Evolutionary conservation across 2,888 invertebrate genomes (phyloP).

Genomic region (Desoria tigrina): DNA sequence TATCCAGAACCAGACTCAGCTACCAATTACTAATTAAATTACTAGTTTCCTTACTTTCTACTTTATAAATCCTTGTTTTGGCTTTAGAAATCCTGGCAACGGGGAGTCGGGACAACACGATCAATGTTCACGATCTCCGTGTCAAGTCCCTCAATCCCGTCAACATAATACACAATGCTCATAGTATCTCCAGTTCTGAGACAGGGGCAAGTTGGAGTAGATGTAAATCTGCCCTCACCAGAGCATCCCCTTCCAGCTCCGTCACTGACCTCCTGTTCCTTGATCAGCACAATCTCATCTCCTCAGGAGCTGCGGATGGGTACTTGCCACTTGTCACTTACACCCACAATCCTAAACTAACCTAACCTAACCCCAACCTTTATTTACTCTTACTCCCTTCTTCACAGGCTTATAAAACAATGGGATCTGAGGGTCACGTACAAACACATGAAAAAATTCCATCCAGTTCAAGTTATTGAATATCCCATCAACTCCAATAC

Average conservation of each 20-base stretch:
- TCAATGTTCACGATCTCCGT: conserved; percentile 9
- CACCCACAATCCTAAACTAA: no score
- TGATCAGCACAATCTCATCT: conserved; percentile 9
- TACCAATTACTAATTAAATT: no score
- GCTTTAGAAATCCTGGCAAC: conserved; percentile 15
- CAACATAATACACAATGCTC: conserved; percentile 5
- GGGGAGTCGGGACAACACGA: conserved; percentile 6
- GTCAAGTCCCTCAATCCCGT: conserved; percentile 9
- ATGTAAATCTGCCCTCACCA: not conserved
- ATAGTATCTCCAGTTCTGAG: not conserved
- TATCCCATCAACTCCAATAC: not conserved
- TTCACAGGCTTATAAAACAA: conserved; percentile 14
- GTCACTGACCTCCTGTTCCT: conserved; percentile 15
- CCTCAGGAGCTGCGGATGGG: conserved; percentile 17
- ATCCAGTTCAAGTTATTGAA: conserved; percentile 12
- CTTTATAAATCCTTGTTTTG: not conserved
- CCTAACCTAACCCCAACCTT: no score
- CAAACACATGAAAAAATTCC: conserved; percentile 14
- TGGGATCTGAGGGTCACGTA: conserved; percentile 18
- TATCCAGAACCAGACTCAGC: not conserved
- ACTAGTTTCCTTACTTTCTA: not conserved
- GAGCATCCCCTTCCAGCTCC: not conserved
- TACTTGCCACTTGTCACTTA: no score
- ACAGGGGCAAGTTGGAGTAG: not conserved
- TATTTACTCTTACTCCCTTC: no score